Base-by-base conservation (phyloP, 2,888 invertebrate genomes). In the Cheilosia variabilis region DNA sequence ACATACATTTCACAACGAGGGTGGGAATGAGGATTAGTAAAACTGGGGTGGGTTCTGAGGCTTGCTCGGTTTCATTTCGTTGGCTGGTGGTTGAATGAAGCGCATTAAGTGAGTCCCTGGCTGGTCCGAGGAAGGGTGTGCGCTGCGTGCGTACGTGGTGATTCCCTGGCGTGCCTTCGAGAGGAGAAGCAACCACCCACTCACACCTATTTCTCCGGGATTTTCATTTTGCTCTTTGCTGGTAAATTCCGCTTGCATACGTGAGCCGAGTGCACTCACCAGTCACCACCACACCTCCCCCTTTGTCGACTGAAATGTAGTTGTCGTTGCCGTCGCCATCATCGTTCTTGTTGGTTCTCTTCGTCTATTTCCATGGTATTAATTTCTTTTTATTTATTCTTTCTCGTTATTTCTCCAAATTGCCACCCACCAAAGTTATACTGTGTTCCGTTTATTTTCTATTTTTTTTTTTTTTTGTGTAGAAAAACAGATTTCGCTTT, bases 31-130 rank as follows among this genome's bases (percentile, higher is more conserved):
- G 76, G 73, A 79, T 83, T 84, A 81, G 76, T 68, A 76, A 68
- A 72, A 66, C n/a, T n/a, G 65, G 50, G 75, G 60, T 71, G 71
- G 58, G 72, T 55, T 62, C 41, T 62, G 68, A 71, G 82, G 88
- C 87, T 80, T 87, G 79, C 55, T 71, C 83, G 69, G 87, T 87
- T 87, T 82, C 82, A 86, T 87, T 88, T 87, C 66, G 73, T 72
- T 78, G 79, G 57, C 68, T 83, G 80, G 81, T 87, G 82, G 87
- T 83, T 88, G 82, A 78, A 78, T 82, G 72, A 77, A 77, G 76
- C 57, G 62, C 81, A 86, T 86, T 72, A 84, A 75, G n/a, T n/a
- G n/a, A n/a, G 69, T 75, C 65, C 43, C 65, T 34, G 47, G 60
- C 73, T 41, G 53, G 75, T 80, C 80, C 69, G 58, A 79, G 69